These are phyloP conservation scores for Siderastrea siderea DNA, from an alignment of 92 coral and sea anemone species.

Conservation along the genomic window DNA sequence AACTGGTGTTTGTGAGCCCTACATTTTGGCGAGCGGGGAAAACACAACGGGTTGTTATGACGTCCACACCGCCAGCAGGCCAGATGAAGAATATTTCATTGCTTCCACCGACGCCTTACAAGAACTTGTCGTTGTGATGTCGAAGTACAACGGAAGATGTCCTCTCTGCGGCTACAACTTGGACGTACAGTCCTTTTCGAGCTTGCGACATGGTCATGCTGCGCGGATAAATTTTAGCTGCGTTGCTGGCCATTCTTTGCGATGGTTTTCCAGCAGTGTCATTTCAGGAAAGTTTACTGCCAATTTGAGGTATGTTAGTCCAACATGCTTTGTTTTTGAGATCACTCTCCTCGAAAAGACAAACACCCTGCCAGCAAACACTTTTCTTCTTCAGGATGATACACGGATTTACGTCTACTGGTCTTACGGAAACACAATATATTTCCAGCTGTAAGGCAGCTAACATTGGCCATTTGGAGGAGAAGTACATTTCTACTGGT, in stretches of 20 bases:
- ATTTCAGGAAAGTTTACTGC: slow-evolving; percentile 40
- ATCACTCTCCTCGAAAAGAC: not conserved
- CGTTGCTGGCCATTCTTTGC: slow-evolving; percentile 34
- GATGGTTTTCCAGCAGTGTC: slow-evolving; percentile 43
- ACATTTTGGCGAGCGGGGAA: slow-evolving; percentile 9
- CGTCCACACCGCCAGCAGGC: slow-evolving; percentile 24
- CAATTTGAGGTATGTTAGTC: slow-evolving; percentile 42
- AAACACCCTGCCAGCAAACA: not conserved
- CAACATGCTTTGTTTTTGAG: not conserved
- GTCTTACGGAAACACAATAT: slow-evolving; percentile 22
- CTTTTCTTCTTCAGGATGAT: slow-evolving; percentile 8
- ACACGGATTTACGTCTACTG: slow-evolving; percentile 6
- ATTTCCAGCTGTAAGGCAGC: not conserved
- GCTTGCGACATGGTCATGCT: slow-evolving; percentile 25
- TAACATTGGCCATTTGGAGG: slow-evolving; percentile 9
- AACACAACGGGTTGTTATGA: slow-evolving; percentile 34
- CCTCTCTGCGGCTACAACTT: slow-evolving; percentile 23
- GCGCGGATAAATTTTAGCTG: slow-evolving; percentile 17
- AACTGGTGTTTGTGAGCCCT: slow-evolving; percentile 9
- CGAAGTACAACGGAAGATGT: slow-evolving; percentile 36
- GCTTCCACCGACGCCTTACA: slow-evolving; percentile 18
- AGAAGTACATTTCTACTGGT: not conserved
- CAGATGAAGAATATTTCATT: slow-evolving; percentile 26
- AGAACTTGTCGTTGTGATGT: slow-evolving; percentile 14
- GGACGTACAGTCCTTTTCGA: slow-evolving; percentile 15